A percentile compares a stretch with the other conserved stretches of the same genome.
Conservation (phyloP, 2,113 vertebrate genomes). For the Tauraco erythrolophus region DNA sequence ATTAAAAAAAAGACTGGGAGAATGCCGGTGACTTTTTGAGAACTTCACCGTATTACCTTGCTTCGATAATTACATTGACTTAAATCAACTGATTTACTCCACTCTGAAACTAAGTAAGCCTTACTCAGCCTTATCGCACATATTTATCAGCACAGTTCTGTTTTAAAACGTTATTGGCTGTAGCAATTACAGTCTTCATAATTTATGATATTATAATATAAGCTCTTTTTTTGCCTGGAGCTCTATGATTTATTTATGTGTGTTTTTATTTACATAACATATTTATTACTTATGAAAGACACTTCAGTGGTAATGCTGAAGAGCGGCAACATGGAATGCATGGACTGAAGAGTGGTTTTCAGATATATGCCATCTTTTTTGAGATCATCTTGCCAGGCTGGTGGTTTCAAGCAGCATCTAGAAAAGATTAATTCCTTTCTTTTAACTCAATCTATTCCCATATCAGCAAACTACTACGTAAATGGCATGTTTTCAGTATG, state of each 20-base stretch:
- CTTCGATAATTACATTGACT: not conserved
- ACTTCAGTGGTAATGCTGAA: not conserved
- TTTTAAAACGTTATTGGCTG: conserved; percentile 34
- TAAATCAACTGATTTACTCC: conserved; percentile 24
- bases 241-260: conserved; percentile 25
- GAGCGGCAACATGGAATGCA: not conserved
- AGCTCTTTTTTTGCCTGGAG: conserved; percentile 14
- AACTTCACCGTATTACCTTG: not conserved
- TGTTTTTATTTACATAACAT: conserved; percentile 45
- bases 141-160: conserved; percentile 19
- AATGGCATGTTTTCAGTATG: not conserved
- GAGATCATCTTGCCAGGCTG: not conserved
- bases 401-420: not conserved
- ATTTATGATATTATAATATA: conserved; percentile 42
- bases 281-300: conserved; percentile 25
- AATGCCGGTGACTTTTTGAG: not conserved
- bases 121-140: not conserved
- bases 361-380: not conserved
- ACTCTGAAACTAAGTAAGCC: not conserved
- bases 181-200: conserved; percentile 28
- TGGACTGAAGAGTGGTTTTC: not conserved
- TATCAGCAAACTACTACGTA: not conserved
- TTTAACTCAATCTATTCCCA: not conserved
- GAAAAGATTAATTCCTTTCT: not conserved
- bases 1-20: not conserved